Evolutionary conservation across 2,113 vertebrate species (phyloP).

Genomic region (Lates calcarifer): DNA sequence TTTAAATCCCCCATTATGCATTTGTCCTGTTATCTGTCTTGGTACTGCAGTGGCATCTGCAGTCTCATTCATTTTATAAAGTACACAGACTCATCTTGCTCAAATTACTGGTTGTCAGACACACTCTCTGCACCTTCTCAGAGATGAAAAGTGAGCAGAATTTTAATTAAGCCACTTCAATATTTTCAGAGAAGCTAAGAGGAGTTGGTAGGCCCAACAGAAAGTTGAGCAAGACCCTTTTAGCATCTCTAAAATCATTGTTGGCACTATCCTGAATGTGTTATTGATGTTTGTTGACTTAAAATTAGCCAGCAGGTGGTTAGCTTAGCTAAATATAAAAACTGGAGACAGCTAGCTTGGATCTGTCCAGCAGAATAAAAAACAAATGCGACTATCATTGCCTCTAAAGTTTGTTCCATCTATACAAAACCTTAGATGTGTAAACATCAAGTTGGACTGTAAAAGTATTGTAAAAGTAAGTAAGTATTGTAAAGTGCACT

Average conservation of each 20-base stretch:
- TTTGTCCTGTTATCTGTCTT: constrained; percentile 28
- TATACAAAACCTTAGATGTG: too few species aligned
- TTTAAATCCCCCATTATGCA: background rate
- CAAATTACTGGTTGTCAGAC: constrained; percentile 54
- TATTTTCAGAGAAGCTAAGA: constrained; percentile 43
- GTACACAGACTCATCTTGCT: constrained; percentile 31
- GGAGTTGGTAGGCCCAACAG: constrained; percentile 21
- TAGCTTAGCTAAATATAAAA: background rate
- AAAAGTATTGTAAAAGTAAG: too few species aligned
- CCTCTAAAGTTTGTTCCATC: background rate
- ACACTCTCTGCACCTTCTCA: constrained; percentile 31
- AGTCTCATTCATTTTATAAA: constrained; percentile 21
- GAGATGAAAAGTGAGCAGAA: constrained; percentile 48
- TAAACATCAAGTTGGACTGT: too few species aligned
- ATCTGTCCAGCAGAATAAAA: too few species aligned
- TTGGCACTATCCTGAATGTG: background rate
- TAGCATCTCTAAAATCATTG: constrained; percentile 24
- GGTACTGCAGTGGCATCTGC: constrained; percentile 9
- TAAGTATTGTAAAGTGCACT: too few species aligned
- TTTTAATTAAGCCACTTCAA: constrained; percentile 46
- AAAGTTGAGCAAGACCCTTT: constrained; percentile 28
- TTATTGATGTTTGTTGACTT: background rate
- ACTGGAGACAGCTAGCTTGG: background rate
- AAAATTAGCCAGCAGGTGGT: background rate
- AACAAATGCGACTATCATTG: background rate